phyloP scores from a whole-genome alignment of 2,797 vertebrate genomes.

The Pachyuromys duprasi region DNA sequence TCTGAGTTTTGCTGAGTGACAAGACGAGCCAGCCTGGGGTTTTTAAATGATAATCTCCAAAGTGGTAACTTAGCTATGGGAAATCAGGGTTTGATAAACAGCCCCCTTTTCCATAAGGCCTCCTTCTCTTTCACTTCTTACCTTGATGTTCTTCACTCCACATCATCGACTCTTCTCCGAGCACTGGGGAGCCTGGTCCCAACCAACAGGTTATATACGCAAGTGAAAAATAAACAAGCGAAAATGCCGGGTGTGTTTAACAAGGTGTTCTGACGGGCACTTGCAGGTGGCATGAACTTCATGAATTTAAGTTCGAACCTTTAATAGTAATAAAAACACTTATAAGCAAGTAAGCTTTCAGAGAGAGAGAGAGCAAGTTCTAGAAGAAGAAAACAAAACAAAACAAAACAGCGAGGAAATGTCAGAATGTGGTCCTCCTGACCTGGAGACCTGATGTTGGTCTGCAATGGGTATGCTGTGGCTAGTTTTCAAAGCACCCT shows the following conservation, averaged over 20 bases:
- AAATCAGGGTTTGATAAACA: slow-evolving; percentile 45
- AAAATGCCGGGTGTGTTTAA: background rate
- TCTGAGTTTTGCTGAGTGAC: slow-evolving; percentile 43
- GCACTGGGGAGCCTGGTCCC: background rate
- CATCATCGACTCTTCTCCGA: background rate
- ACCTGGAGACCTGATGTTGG: slow-evolving; percentile 22
- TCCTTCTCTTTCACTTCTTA: background rate
- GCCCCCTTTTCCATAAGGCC: background rate
- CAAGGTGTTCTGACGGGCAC: background rate
- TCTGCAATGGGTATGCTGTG: background rate
- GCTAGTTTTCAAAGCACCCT: slow-evolving; percentile 15
- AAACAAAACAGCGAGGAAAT: background rate
- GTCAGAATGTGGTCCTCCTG: background rate
- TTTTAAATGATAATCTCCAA: slow-evolving; percentile 54
- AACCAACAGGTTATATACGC: background rate
- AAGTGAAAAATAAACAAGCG: too few species aligned
- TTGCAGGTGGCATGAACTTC: background rate
- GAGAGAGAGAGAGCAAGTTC: background rate
- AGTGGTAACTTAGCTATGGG: slow-evolving; percentile 66
- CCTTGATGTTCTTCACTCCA: background rate
- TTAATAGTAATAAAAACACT: background rate
- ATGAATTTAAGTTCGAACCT: background rate
- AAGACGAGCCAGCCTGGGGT: slow-evolving; percentile 39
- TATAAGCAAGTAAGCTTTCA: slow-evolving; percentile 29
- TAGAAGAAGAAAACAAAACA: background rate